Evolutionary conservation across 1,140 invertebrate species (phyloP).

Genomic region (Melipona quadrifasciata): DNA sequence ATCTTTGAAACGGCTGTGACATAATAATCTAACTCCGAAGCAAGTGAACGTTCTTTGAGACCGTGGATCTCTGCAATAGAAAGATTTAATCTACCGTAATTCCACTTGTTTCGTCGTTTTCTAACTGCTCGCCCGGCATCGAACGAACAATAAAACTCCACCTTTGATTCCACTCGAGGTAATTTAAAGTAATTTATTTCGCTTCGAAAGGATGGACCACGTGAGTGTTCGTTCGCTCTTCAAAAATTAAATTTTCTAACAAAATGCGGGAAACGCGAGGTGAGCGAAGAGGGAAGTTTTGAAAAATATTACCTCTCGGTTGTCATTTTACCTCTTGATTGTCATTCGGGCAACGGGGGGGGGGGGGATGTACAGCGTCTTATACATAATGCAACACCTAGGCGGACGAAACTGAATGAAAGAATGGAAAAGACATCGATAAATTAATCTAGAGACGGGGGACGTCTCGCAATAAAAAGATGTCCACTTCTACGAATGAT

Average conservation of each 20-base stretch:
- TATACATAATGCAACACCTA: background rate
- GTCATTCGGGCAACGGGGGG: background rate
- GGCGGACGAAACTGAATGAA: background rate
- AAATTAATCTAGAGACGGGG: constrained; percentile 6
- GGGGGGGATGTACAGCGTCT: background rate
- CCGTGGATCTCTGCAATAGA: too few species aligned
- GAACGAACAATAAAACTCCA: too few species aligned
- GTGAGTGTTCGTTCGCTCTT: too few species aligned
- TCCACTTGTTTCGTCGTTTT: too few species aligned
- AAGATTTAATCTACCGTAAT: too few species aligned
- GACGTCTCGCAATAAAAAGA: background rate
- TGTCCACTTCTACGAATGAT: constrained; percentile 2
- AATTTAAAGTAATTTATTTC: too few species aligned
- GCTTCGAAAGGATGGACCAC: too few species aligned
- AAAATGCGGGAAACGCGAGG: background rate
- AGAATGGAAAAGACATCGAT: constrained; percentile 17
- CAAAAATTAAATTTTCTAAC: background rate
- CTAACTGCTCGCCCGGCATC: too few species aligned
- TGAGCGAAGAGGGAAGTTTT: background rate
- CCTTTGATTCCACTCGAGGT: too few species aligned
- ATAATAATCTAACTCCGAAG: too few species aligned
- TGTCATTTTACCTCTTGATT: background rate
- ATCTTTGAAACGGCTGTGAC: background rate
- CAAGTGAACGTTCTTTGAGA: too few species aligned
- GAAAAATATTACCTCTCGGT: background rate